phyloP scores from a whole-genome alignment of 2,113 vertebrate species.

The Ibidorhyncha struthersii region DNA sequence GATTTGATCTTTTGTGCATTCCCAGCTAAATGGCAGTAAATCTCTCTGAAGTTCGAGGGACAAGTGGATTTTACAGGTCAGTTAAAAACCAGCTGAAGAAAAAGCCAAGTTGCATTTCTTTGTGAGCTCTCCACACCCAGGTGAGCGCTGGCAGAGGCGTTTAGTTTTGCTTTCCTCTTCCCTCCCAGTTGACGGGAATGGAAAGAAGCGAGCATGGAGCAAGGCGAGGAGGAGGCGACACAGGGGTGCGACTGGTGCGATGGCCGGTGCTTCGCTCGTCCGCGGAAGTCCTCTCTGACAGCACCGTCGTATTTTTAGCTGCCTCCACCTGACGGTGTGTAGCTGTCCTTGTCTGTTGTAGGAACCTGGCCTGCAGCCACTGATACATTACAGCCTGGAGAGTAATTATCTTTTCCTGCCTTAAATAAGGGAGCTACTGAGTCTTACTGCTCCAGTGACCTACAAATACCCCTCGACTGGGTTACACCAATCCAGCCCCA shows the following conservation, averaged over 20 bases:
- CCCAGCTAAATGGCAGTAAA: not conserved
- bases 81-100: not conserved
- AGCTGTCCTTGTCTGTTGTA: not conserved
- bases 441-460: not conserved
- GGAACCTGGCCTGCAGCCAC: not conserved
- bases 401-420: not conserved
- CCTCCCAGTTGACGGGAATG: not conserved
- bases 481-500: not conserved
- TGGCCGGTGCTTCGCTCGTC: not conserved
- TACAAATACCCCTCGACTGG: not conserved
- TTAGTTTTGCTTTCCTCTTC: not conserved
- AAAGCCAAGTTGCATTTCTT: not conserved
- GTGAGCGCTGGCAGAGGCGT: not conserved
- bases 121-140: not conserved
- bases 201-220: fast-evolving
- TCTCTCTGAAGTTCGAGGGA: not conserved
- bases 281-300: not conserved
- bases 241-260: not conserved
- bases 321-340: not conserved
- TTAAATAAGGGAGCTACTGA: not conserved
- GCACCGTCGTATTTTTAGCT: not conserved
- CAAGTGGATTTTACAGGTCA: not conserved
- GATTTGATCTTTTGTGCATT: not conserved
- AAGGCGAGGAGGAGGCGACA: not conserved
- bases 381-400: not conserved